Evolutionary conservation across 2,797 vertebrate genomes (phyloP).

Genomic region (Lepus oiostolus): DNA sequence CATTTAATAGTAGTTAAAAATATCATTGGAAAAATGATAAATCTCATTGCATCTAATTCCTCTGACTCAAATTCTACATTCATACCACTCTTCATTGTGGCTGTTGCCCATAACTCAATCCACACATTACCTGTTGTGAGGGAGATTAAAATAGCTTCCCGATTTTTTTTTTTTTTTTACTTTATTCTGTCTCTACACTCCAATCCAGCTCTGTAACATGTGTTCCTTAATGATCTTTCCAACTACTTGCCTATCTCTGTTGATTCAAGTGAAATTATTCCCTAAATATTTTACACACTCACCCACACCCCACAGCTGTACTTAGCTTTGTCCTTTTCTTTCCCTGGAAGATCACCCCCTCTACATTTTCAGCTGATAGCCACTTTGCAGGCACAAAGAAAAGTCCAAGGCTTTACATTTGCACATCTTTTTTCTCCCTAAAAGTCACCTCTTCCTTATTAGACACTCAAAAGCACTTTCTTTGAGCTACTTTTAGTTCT

Average conservation of each 20-base stretch:
- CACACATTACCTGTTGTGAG: background rate
- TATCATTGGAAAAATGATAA: background rate
- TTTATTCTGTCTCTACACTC: background rate
- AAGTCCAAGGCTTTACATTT: background rate
- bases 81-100: background rate
- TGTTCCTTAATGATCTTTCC: background rate
- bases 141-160: background rate
- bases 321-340: background rate
- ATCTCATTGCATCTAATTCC: background rate
- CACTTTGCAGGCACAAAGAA: background rate
- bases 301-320: background rate
- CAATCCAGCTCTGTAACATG: background rate
- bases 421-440: background rate
- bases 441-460: background rate
- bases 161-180: background rate
- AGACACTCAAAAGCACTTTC: background rate
- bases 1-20: background rate
- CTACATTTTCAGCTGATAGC: background rate
- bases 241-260: background rate
- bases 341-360: rapidly evolving
- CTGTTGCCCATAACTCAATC: background rate
- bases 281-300: background rate
- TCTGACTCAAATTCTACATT: background rate
- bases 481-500: constrained; percentile 1
- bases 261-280: background rate